A percentile compares a stretch with the other conserved stretches of the same genome.
These are phyloP conservation scores for Homarus americanus DNA, from an alignment of 1,140 invertebrate genomes.

Conservation along the genomic window DNA sequence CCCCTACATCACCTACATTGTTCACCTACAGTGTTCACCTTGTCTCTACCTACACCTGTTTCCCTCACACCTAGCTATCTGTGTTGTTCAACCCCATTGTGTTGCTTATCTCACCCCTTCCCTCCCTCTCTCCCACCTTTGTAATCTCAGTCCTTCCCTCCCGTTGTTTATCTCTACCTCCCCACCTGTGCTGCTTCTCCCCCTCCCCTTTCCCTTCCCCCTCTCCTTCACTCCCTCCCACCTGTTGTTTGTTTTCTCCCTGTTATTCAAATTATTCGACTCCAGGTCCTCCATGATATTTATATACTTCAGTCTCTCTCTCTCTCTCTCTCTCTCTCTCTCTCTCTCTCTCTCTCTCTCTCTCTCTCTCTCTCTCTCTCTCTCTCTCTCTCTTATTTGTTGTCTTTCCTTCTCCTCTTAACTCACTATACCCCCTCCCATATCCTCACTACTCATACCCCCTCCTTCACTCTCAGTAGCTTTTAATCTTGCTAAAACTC, in stretches of 20 bases:
- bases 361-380: constrained; percentile 15
- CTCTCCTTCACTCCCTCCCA: not conserved
- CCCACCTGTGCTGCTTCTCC: not conserved
- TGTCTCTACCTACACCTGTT: not conserved
- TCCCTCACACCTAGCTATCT: not conserved
- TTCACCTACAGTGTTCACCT: not conserved
- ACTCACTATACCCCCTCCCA: not conserved
- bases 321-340: constrained; percentile 4
- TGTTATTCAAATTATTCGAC: too few species aligned
- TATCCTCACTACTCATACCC: too few species aligned
- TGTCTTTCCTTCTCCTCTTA: not conserved
- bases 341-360: constrained; percentile 26
- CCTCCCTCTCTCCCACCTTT: not conserved
- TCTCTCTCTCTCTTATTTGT: constrained; percentile 22
- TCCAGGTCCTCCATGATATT: too few species aligned
- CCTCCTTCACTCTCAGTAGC: too few species aligned
- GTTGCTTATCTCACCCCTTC: not conserved
- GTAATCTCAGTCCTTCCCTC: not conserved
- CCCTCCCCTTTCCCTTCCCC: not conserved
- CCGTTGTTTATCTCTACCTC: not conserved
- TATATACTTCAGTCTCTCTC: too few species aligned
- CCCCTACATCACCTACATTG: not conserved
- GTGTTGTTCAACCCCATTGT: not conserved
- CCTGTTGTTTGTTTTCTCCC: not conserved
- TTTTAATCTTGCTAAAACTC: too few species aligned